Percentiles rank a stretch among this genome's conserved stretches.
Conservation (phyloP, 2,888 invertebrate species). For the Pilophorus perplexus region DNA sequence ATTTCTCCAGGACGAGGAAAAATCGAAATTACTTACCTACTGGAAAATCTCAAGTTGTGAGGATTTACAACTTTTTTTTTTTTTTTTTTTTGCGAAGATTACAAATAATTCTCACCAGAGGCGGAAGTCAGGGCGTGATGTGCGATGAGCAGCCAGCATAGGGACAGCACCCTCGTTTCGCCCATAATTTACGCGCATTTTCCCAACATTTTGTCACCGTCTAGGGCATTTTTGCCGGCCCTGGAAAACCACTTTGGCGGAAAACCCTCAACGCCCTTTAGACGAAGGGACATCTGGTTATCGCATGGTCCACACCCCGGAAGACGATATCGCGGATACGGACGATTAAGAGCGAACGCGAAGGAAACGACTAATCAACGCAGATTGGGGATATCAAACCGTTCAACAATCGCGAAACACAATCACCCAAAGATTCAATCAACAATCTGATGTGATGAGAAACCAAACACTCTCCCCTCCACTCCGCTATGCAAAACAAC, state of each 20-base stretch:
- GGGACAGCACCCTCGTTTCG: not conserved
- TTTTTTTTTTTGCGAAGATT: no score
- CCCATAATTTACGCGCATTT: not conserved
- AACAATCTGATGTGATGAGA: not conserved
- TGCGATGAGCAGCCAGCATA: slow-evolving; percentile 1
- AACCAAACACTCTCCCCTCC: not conserved
- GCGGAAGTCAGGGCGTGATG: slow-evolving; percentile 15
- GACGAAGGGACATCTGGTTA: no score
- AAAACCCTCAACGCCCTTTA: not conserved
- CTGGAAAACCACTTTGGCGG: not conserved
- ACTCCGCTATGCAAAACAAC: not conserved
- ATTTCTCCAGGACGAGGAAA: no score
- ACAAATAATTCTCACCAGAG: slow-evolving; percentile 18
- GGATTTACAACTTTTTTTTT: no score
- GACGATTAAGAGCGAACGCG: not conserved
- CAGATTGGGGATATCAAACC: not conserved
- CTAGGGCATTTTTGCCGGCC: not conserved
- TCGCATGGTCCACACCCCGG: not conserved
- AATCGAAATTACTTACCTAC: no score
- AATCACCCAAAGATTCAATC: not conserved
- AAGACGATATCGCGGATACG: not conserved
- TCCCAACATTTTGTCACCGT: not conserved
- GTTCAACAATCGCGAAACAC: no score
- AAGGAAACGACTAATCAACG: not conserved
- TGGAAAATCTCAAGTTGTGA: no score